phyloP scores from a whole-genome alignment of 2,888 invertebrate genomes.

The Lycocerus yunnanus region DNA sequence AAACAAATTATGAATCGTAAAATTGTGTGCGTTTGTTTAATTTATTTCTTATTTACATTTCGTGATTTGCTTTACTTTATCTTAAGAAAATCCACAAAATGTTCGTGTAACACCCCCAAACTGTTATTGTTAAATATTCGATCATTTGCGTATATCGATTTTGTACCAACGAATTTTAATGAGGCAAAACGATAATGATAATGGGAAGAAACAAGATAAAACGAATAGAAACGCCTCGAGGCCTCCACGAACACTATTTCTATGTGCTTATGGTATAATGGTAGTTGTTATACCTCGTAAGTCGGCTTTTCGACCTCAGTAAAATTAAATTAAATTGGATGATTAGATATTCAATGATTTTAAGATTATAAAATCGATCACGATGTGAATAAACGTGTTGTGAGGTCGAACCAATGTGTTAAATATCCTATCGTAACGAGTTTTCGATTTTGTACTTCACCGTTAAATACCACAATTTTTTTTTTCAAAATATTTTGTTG shows the following conservation, averaged over 20 bases:
- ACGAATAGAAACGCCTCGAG: constrained; percentile 7
- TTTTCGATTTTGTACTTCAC: not conserved
- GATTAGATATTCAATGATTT: constrained; percentile 31
- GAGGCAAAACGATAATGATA: not conserved
- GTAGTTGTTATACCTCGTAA: constrained; percentile 15
- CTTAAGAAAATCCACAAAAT: not conserved
- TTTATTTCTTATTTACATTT: not conserved
- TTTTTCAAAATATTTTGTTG: not conserved
- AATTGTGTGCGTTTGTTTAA: not conserved
- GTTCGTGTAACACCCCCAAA: not conserved
- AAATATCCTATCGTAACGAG: not conserved
- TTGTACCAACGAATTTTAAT: not conserved
- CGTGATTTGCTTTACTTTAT: not conserved
- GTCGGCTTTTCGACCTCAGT: constrained; percentile 27
- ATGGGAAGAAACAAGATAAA: not conserved
- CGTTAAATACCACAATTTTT: not conserved
- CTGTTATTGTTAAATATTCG: not conserved
- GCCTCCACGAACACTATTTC: constrained; percentile 14
- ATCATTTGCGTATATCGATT: not conserved
- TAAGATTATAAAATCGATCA: constrained; percentile 30
- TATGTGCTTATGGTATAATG: constrained; percentile 15
- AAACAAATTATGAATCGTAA: not conserved
- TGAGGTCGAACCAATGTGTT: constrained; percentile 28
- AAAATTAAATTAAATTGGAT: constrained; percentile 36
- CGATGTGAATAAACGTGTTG: constrained; percentile 35